Evolutionary conservation across 2,797 vertebrate genomes (phyloP).

Genomic region (Malurus splendens): DNA sequence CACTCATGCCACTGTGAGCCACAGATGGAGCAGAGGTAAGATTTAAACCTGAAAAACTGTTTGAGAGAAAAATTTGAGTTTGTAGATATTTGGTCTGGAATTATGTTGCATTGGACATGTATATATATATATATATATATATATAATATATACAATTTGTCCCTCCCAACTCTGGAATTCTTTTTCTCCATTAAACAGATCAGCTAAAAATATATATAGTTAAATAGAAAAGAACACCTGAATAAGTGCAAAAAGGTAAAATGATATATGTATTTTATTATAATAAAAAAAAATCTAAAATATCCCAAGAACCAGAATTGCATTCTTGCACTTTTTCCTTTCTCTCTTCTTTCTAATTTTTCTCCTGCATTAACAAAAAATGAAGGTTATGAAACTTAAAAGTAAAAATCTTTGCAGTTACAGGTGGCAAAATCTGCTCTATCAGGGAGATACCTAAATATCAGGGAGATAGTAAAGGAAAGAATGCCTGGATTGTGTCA

Average conservation of each 20-base stretch:
- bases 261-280: neutral
- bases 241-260: neutral
- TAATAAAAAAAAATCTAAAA: neutral
- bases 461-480: neutral
- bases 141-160: neutral
- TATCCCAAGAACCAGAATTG: neutral
- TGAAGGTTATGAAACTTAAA: neutral
- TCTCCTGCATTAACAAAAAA: neutral
- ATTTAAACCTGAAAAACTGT: slow-evolving; percentile 28
- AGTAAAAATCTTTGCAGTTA: neutral
- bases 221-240: neutral
- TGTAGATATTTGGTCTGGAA: neutral
- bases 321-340: neutral
- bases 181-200: neutral
- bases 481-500: neutral
- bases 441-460: neutral
- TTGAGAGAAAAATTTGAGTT: neutral
- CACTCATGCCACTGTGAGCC: slow-evolving; percentile 57
- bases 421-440: neutral
- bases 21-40: slow-evolving; percentile 77
- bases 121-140: neutral
- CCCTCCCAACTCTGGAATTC: neutral
- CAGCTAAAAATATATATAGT: neutral
- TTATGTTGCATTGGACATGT: neutral
- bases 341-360: neutral